These are phyloP conservation scores for Drosophila niveifrons DNA, from an alignment of 2,888 invertebrate species.

Conservation along the genomic window DNA sequence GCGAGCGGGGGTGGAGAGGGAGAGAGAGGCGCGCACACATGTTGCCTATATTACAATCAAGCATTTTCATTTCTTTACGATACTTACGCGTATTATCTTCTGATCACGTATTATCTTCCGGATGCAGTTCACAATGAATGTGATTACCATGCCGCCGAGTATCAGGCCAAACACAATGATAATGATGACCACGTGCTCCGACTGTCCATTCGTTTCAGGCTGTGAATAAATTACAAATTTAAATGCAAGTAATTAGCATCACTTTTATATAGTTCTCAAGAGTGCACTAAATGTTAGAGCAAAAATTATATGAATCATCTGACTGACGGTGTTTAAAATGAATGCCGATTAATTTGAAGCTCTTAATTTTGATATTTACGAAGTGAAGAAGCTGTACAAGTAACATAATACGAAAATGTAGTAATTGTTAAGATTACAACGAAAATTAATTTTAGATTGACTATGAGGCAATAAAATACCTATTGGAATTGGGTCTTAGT, in stretches of 20 bases:
- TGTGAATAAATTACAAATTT: conserved; percentile 44
- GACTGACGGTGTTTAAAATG: too few relatives aligned
- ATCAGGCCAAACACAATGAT: conserved; percentile 95
- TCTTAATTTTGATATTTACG: too few relatives aligned
- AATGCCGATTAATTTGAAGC: too few relatives aligned
- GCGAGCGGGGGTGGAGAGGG: not conserved
- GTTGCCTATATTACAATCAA: conserved; percentile 38
- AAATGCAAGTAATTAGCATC: too few relatives aligned
- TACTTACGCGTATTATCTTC: conserved; percentile 92
- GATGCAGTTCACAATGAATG: conserved; percentile 95
- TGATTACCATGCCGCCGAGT: conserved; percentile 94
- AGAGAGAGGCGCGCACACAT: conserved; percentile 22
- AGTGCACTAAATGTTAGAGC: not conserved
- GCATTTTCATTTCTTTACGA: conserved; percentile 19
- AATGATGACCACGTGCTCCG: conserved; percentile 93
- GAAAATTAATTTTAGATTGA: too few relatives aligned
- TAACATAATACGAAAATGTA: too few relatives aligned
- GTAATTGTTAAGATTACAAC: too few relatives aligned
- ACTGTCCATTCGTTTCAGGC: conserved; percentile 84
- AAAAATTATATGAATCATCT: too few relatives aligned
- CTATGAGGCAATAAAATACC: too few relatives aligned
- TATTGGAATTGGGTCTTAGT: too few relatives aligned
- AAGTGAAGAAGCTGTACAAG: too few relatives aligned
- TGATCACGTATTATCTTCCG: conserved; percentile 94
- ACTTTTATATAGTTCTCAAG: too few relatives aligned